phyloP scores from a whole-genome alignment of 2,888 invertebrate species.

The Drosophila meridionalis region DNA sequence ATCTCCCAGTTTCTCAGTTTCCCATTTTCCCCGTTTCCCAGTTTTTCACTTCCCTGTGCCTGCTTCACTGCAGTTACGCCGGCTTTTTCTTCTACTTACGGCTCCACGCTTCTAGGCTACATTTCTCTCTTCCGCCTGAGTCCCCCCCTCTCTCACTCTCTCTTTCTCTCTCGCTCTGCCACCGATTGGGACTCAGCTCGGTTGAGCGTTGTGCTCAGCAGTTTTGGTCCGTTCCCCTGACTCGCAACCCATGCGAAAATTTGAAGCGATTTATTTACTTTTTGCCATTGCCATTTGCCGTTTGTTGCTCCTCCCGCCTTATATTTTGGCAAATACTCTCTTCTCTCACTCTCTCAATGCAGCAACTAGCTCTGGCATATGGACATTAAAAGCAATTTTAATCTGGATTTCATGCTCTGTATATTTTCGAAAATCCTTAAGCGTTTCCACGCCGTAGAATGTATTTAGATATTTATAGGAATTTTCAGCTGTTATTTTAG shows the following conservation, averaged over 20 bases:
- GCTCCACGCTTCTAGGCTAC: constrained; percentile 46
- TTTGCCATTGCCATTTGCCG: constrained; percentile 57
- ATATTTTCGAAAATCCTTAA: neutral
- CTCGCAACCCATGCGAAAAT: constrained; percentile 75
- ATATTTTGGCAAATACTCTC: constrained; percentile 26
- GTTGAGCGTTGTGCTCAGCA: constrained; percentile 71
- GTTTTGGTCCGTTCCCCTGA: constrained; percentile 54
- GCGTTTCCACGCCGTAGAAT: neutral
- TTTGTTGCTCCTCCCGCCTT: constrained; percentile 19
- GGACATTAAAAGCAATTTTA: constrained; percentile 48
- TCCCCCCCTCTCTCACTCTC: neutral
- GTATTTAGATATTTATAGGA: neutral
- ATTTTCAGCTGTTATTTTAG: neutral
- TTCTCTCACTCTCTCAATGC: constrained; percentile 23
- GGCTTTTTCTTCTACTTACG: constrained; percentile 52
- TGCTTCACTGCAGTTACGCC: constrained; percentile 49
- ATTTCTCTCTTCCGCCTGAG: too few species aligned
- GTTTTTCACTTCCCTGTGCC: constrained; percentile 9
- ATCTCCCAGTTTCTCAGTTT: neutral
- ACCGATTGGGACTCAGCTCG: constrained; percentile 30
- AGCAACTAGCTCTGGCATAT: constrained; percentile 70
- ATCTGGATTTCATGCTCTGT: constrained; percentile 27
- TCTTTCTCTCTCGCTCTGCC: neutral
- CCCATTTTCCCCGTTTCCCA: constrained; percentile 1
- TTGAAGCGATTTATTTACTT: constrained; percentile 78